These are phyloP conservation scores for Hirtodrosophila confusa DNA, from an alignment of 2,888 invertebrate species.

Conservation along the genomic window DNA sequence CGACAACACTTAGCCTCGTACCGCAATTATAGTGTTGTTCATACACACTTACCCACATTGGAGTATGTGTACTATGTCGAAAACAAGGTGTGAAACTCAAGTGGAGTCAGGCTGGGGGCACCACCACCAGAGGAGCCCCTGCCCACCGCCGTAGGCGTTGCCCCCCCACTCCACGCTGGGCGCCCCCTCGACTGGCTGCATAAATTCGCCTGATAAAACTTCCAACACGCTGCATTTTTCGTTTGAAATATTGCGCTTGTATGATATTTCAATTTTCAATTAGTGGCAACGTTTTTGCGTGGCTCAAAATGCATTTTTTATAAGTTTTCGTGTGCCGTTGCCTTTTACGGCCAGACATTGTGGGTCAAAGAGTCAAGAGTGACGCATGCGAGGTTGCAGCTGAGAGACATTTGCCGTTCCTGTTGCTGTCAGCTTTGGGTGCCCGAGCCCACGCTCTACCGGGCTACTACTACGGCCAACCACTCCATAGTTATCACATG, in stretches of 20 bases:
- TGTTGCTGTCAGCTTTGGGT: slow-evolving; percentile 20
- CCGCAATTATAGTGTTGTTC: slow-evolving; percentile 30
- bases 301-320: slow-evolving; percentile 39
- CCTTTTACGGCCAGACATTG: slow-evolving; percentile 49
- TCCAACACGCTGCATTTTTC: slow-evolving; percentile 56
- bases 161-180: slow-evolving; percentile 19
- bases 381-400: slow-evolving; percentile 60
- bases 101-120: slow-evolving; percentile 16
- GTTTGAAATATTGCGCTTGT: slow-evolving; percentile 63
- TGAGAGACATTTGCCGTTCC: slow-evolving; percentile 26
- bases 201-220: slow-evolving; percentile 65
- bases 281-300: slow-evolving; percentile 57
- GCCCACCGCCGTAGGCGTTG: slow-evolving; percentile 52
- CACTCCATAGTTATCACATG: slow-evolving; percentile 5
- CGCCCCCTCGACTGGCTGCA: slow-evolving; percentile 36
- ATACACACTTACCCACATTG: slow-evolving; percentile 6
- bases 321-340: slow-evolving; percentile 17
- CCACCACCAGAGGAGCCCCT: too few species aligned
- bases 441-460: slow-evolving; percentile 31
- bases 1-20: slow-evolving; percentile 31
- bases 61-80: slow-evolving; percentile 15
- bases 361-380: slow-evolving; percentile 68
- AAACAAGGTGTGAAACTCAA: slow-evolving; percentile 68
- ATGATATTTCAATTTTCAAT: slow-evolving; percentile 78
- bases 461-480: neutral